Evolutionary conservation across 2,797 vertebrate genomes (phyloP).

Genomic region (Choloepus didactylus): DNA sequence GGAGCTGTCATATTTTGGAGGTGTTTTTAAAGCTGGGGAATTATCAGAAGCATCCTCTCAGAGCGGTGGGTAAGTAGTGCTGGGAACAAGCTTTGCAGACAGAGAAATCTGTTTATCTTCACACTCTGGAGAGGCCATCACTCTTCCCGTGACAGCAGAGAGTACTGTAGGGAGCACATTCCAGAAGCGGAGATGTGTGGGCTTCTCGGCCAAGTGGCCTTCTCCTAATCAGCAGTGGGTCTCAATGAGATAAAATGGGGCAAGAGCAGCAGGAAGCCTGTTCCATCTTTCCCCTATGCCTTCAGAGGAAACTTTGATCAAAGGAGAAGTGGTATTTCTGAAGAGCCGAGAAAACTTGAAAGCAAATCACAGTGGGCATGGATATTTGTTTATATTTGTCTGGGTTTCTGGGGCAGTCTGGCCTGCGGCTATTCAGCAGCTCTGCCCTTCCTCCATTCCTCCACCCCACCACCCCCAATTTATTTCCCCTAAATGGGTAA

Average conservation of each 20-base stretch:
- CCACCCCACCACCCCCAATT: not conserved
- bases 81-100: constrained; percentile 84
- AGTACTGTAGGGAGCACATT: constrained; percentile 79
- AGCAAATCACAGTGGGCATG: constrained; percentile 79
- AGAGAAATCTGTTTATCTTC: constrained; percentile 89
- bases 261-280: constrained; percentile 85
- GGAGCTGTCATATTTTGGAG: not conserved
- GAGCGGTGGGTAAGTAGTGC: constrained; percentile 80
- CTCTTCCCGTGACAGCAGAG: constrained; percentile 84
- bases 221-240: constrained; percentile 82
- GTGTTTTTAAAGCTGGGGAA: constrained; percentile 53
- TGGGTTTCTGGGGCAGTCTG: not conserved
- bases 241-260: constrained; percentile 84
- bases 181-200: constrained; percentile 70
- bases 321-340: constrained; percentile 80
- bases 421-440: not conserved
- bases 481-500: not conserved
- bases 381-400: constrained; percentile 76
- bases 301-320: constrained; percentile 86
- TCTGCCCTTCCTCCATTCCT: not conserved
- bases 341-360: constrained; percentile 81
- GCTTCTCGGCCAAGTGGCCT: constrained; percentile 84
- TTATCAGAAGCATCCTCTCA: constrained; percentile 63
- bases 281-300: constrained; percentile 80
- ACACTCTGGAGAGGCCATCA: constrained; percentile 85